phyloP scores from a whole-genome alignment of 2,797 vertebrate species.

The Pseudochirops cupreus region DNA sequence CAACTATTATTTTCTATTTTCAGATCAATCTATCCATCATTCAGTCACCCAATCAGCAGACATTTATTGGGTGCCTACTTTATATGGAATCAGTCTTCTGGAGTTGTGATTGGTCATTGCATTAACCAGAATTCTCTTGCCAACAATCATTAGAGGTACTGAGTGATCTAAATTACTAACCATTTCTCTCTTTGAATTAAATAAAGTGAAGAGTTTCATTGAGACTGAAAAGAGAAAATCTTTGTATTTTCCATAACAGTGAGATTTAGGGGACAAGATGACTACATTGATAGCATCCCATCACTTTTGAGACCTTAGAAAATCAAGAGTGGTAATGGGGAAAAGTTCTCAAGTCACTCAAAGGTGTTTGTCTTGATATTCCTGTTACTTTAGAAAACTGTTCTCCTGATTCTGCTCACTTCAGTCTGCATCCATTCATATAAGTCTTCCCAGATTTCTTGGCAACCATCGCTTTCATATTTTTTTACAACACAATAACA shows the following conservation, averaged over 20 bases:
- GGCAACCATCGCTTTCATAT: neutral
- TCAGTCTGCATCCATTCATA: neutral
- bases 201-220: neutral
- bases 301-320: neutral
- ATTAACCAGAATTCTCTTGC: neutral
- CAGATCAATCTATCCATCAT: neutral
- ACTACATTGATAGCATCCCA: neutral
- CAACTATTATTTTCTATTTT: neutral
- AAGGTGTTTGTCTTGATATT: neutral
- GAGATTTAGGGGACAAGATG: neutral
- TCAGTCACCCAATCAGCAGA: neutral
- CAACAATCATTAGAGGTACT: neutral
- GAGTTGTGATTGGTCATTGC: neutral
- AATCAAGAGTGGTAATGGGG: neutral
- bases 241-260: neutral
- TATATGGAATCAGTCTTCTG: no score
- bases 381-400: neutral
- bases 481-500: neutral
- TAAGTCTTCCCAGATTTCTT: neutral
- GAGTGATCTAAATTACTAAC: neutral
- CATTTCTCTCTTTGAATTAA: neutral
- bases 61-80: neutral
- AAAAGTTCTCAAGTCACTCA: neutral
- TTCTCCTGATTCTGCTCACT: neutral
- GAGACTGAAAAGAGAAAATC: neutral